These are phyloP conservation scores for Amazona guildingii DNA, from an alignment of 2,113 vertebrate genomes.

Conservation along the genomic window DNA sequence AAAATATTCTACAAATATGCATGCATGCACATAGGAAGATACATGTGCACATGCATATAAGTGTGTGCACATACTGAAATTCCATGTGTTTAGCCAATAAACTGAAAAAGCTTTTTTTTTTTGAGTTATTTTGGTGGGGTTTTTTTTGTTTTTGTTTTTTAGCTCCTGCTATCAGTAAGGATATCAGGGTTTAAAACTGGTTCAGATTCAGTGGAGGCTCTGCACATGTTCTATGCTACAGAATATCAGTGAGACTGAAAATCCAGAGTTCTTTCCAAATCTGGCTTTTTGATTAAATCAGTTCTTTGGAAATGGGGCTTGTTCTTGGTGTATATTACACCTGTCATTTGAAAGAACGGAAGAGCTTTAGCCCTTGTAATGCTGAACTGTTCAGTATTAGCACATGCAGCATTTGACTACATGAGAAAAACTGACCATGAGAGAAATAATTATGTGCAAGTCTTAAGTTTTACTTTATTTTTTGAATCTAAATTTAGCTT, in stretches of 20 bases:
- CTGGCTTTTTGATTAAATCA: not conserved
- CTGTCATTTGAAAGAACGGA: not conserved
- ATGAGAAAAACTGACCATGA: not conserved
- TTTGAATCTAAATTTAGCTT: not conserved
- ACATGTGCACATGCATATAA: not conserved
- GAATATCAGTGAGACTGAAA: not conserved
- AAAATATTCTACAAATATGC: not conserved
- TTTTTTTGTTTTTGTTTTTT: not conserved
- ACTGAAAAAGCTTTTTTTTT: not conserved
- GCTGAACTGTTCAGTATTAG: not conserved
- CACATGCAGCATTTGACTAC: not conserved
- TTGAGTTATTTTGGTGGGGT: too few species aligned
- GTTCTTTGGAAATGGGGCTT: not conserved
- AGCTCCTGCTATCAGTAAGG: not conserved
- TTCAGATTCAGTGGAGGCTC: not conserved
- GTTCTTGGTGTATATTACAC: not conserved
- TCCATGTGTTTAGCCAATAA: not conserved
- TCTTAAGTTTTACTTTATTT: not conserved
- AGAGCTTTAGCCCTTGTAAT: not conserved
- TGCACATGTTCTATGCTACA: not conserved
- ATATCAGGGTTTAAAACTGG: not conserved
- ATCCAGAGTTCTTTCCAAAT: not conserved
- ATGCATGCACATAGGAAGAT: not conserved
- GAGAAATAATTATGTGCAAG: not conserved
- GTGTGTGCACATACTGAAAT: not conserved